These are phyloP conservation scores for Hypotaenidia philippensis DNA, from an alignment of 2,797 vertebrate genomes.

Conservation along the genomic window DNA sequence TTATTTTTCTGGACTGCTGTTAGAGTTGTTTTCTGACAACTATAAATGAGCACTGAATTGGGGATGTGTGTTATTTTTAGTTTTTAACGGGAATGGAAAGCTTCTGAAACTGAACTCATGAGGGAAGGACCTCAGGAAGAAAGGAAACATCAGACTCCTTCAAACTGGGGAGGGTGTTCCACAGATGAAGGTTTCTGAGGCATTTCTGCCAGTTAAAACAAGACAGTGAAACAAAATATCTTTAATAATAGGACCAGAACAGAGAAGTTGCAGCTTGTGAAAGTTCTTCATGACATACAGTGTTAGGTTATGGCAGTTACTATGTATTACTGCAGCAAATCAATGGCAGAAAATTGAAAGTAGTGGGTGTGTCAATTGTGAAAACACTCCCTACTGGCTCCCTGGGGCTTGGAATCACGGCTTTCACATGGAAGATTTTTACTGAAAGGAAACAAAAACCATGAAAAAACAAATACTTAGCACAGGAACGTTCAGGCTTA, in stretches of 20 bases:
- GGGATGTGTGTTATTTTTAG: neutral
- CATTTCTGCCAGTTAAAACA: conserved; percentile 57
- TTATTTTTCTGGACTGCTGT: neutral
- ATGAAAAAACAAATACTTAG: neutral
- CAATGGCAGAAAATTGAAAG: neutral
- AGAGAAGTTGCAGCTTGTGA: conserved; percentile 27
- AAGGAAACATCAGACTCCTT: conserved; percentile 43
- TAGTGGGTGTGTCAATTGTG: neutral
- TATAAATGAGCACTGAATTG: neutral
- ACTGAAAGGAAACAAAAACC: neutral
- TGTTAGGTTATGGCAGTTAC: conserved; percentile 4
- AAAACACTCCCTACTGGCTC: neutral
- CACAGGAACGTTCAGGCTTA: neutral
- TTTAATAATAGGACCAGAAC: conserved; percentile 61
- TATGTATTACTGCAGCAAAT: neutral
- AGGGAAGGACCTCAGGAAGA: conserved; percentile 44
- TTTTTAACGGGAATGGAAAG: conserved; percentile 51
- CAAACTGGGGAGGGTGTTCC: conserved; percentile 7
- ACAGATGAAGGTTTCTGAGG: conserved; percentile 12
- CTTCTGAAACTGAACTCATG: conserved; percentile 30
- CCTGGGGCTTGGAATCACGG: neutral
- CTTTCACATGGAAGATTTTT: conserved; percentile 17
- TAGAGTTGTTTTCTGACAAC: neutral
- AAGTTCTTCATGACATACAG: neutral
- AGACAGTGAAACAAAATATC: conserved; percentile 52